Base-by-base conservation (phyloP, 2,113 vertebrate genomes). In the Paramormyrops kingsleyae region DNA sequence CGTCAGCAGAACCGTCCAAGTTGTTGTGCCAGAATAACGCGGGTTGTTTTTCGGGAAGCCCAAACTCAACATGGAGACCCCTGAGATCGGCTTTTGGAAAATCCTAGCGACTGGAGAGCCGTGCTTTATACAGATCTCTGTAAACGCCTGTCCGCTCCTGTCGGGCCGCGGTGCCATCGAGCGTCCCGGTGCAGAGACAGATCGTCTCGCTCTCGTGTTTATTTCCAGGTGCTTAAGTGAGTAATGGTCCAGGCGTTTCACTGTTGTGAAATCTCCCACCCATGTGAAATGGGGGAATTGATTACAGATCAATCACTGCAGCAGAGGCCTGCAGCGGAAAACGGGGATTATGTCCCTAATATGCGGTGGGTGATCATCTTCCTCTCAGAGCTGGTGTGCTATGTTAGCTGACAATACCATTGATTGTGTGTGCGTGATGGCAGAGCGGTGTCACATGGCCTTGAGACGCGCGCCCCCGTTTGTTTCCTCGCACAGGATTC, bases 231-330 rank as follows among this genome's bases (percentile, higher is more conserved):
- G 39, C 44, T 84, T 84, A 80, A 42, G 35, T 42, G 83, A 44
- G 83, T 47, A 84, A 84, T 84, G 19, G 24, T 47, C 17, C 42
- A 9, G n/a, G 24, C 44, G 2, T 47, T 47, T n/a, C 35, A 10
- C 83, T 84, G 83, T 84, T 47, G 42, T 47, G 83, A 84, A 47
- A 84, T 84, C 83, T 84, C 83, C 8, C 83, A 84, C 3, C 83
- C 39, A 6, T 84, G 83, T 84, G 19, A 84, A 46, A 46, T 13
- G 39, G 80, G 80, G 19, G 39, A 27, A 84, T 84, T 84, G 80
- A 47, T 46, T 84, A 46, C 44, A 84, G 83, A 84, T 46, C 44
- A 47, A 27, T 47, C 44, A 84, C 83, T 47, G 35, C 39, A 19
- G 35, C 39, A 83, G 13, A 21, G 44, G 83, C 19, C 83, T 46